Evolutionary conservation across 2,888 invertebrate genomes (phyloP).

Genomic region (Rhimphoctona megacephalus): DNA sequence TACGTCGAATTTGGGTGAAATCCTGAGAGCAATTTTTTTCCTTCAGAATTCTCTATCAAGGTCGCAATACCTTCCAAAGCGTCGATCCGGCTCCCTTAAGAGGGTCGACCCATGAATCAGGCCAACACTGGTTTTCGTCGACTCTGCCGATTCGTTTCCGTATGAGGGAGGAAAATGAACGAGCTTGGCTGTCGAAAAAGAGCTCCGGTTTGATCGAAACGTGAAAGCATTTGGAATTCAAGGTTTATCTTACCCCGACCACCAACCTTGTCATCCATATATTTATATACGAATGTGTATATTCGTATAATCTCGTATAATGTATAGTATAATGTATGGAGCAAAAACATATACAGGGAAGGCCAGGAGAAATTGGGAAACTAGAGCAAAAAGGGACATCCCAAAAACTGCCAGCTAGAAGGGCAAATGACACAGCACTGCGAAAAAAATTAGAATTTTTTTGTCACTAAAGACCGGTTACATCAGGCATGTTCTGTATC

Average conservation of each 20-base stretch:
- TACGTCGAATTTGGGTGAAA: slow-evolving; percentile 10
- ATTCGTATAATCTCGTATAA: background rate
- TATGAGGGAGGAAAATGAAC: slow-evolving; percentile 10
- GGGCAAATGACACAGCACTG: background rate
- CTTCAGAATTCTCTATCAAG: slow-evolving; percentile 25
- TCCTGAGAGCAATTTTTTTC: slow-evolving; percentile 5
- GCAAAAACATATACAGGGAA: background rate
- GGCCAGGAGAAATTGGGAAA: background rate
- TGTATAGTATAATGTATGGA: no score
- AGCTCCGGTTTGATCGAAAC: background rate
- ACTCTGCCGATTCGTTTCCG: slow-evolving; percentile 12
- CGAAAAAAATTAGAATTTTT: background rate
- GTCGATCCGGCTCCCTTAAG: background rate
- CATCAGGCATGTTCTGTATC: background rate
- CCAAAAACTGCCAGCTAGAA: background rate
- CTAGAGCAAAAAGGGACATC: background rate
- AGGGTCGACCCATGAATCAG: background rate
- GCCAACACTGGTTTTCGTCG: slow-evolving; percentile 7
- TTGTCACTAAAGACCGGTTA: background rate
- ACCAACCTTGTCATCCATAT: background rate
- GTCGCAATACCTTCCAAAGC: slow-evolving; percentile 15
- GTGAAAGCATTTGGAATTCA: background rate
- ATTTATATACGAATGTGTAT: background rate
- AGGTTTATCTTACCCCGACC: slow-evolving; percentile 10
- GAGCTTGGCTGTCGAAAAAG: background rate